Conservation (phyloP, 2,113 vertebrate species). For the Atrichornis clamosus region DNA sequence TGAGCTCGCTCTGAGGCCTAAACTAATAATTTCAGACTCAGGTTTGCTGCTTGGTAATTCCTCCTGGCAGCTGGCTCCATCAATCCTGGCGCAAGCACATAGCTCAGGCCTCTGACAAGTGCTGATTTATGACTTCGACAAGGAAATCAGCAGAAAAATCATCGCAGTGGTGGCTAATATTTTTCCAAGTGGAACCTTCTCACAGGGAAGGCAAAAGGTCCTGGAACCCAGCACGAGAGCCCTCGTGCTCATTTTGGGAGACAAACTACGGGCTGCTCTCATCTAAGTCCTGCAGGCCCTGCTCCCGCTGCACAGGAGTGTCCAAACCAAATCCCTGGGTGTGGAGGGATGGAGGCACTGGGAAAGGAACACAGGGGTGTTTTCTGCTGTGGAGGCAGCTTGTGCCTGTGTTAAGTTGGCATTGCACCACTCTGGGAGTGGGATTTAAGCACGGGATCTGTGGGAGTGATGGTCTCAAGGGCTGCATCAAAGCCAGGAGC, state of each 20-base stretch:
- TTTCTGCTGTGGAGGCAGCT: background rate
- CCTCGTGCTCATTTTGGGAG: rapidly evolving
- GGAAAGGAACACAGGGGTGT: rapidly evolving
- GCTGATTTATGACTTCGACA: background rate
- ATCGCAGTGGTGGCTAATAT: background rate
- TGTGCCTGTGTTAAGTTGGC: rapidly evolving
- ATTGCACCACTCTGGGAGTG: rapidly evolving
- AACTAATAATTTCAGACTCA: background rate
- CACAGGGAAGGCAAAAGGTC: background rate
- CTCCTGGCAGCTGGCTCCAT: conserved; percentile 24
- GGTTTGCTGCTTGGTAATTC: background rate
- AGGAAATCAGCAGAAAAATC: conserved; percentile 35
- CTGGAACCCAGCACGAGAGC: background rate
- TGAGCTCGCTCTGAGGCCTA: background rate
- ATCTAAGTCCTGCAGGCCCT: background rate
- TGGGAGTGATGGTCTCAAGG: rapidly evolving
- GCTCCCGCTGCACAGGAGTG: background rate
- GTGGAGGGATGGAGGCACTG: background rate
- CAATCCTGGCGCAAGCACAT: background rate
- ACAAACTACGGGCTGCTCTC: background rate
- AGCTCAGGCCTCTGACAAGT: background rate
- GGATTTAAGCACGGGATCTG: rapidly evolving
- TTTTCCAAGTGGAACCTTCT: background rate
- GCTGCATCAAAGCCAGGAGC: background rate
- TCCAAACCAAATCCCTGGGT: background rate